A percentile compares a stretch with the other conserved stretches of the same genome.
Conservation (phyloP, 2,888 invertebrate species). For the Stenolophus ochropezus region DNA sequence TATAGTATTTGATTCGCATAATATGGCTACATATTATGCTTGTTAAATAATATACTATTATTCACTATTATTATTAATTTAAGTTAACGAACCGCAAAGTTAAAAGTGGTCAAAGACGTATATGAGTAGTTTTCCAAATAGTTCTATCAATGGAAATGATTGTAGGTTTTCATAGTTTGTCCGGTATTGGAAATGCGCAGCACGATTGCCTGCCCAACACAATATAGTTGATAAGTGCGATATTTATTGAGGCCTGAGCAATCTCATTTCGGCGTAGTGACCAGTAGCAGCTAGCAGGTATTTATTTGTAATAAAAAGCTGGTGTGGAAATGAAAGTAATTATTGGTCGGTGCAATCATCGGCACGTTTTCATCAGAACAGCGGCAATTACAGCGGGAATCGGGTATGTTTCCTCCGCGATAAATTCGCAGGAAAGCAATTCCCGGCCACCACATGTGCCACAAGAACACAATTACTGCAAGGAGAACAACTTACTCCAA, state of each 20-base stretch:
- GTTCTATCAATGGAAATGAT: too few species aligned
- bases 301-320: neutral
- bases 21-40: too few species aligned
- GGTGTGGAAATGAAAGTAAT: neutral
- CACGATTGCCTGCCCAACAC: neutral
- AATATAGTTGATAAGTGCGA: neutral
- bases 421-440: slow-evolving; percentile 45
- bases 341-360: slow-evolving; percentile 26
- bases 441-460: neutral
- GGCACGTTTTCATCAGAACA: slow-evolving; percentile 47
- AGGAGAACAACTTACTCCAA: neutral
- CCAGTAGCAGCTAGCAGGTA: neutral
- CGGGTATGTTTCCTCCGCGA: slow-evolving; percentile 26
- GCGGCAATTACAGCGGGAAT: slow-evolving; percentile 33
- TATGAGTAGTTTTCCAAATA: too few species aligned
- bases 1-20: too few species aligned
- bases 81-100: too few species aligned
- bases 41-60: too few species aligned
- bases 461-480: neutral
- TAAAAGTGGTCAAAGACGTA: too few species aligned
- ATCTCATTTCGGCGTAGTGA: neutral
- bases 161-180: too few species aligned
- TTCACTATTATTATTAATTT: too few species aligned
- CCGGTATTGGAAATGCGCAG: neutral
- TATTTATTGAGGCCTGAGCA: neutral